phyloP scores from a whole-genome alignment of 2,113 vertebrate genomes.

The Gambusia holbrooki region DNA sequence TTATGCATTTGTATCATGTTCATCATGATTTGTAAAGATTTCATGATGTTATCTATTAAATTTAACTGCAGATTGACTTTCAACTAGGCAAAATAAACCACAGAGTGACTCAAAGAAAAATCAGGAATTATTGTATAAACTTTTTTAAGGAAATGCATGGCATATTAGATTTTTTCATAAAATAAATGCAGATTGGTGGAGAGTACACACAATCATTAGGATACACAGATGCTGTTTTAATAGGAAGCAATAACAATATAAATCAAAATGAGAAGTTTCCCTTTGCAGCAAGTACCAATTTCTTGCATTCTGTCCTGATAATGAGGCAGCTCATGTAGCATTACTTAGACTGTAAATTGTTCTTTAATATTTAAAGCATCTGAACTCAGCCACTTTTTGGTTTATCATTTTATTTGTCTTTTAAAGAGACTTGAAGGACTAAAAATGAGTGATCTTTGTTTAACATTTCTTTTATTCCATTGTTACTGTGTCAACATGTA shows the following conservation, averaged over 20 bases:
- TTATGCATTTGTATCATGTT: neutral
- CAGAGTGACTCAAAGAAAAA: neutral
- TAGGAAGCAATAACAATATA: neutral
- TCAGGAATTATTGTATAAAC: neutral
- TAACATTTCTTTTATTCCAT: neutral
- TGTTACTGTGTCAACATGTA: neutral
- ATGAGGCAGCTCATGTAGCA: neutral
- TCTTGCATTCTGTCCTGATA: neutral
- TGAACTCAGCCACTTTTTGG: neutral
- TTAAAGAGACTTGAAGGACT: neutral
- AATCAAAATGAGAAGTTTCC: neutral
- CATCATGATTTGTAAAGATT: neutral
- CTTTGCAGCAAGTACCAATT: neutral
- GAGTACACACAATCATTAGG: neutral
- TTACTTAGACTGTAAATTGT: too few species aligned
- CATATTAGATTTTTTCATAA: neutral
- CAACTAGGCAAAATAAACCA: neutral
- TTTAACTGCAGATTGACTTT: neutral
- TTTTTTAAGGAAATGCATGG: neutral
- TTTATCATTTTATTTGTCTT: neutral
- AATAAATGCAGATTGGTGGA: neutral
- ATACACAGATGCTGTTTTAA: neutral
- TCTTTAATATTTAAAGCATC: neutral
- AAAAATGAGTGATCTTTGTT: neutral
- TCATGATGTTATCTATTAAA: neutral